Base-by-base conservation (phyloP, 2,888 invertebrate genomes). In the Encarsia formosa region DNA sequence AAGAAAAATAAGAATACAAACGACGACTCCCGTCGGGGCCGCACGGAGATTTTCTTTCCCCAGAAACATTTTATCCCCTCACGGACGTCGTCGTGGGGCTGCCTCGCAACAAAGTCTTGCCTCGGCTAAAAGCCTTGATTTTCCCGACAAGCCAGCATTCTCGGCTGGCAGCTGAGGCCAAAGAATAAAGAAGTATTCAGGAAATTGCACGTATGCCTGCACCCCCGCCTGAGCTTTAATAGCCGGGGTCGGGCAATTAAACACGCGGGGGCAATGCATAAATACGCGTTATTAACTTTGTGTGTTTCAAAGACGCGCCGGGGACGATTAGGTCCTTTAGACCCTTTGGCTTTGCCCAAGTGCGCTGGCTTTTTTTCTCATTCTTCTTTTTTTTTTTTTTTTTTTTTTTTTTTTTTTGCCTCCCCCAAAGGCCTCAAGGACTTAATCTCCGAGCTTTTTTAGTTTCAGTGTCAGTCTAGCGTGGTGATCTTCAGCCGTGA, bases 211-310 rank as follows among this genome's bases (percentile, higher is more conserved):
- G 44, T 55, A 55, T 41, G 47, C 26, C 34, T 40, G 13, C 31
- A 23, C 50, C 38, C 39, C 18, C 18, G 37, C 15, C 8, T 13
- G 19, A 37, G 53, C 35, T 41, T 54, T 57, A 54, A 57, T 48
- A 51, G 54, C 34, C 35, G 20, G 11, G 42, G 39, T 31, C 49
- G 54, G 51, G 53, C 54, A 57, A 57, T 68, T 67, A 66, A 66
- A 65, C 66, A 63, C 63, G n/a, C n/a, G n/a, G n/a, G n/a, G 66
- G 63, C 64, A 65, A 68, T 63, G 65, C 66, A 65, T 68, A 69
- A 69, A 68, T 69, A 67, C 67, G 63, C 64, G 68, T 67, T 68
- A 64, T 69, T 68, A 69, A 65, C 68, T 67, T 64, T 65, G 61
- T 57, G n/a, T n/a, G 63, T 59, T 68, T 68, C 68, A 69, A 69